These are phyloP conservation scores for Manduca sexta DNA, from an alignment of 1,140 invertebrate species.

Conservation along the genomic window DNA sequence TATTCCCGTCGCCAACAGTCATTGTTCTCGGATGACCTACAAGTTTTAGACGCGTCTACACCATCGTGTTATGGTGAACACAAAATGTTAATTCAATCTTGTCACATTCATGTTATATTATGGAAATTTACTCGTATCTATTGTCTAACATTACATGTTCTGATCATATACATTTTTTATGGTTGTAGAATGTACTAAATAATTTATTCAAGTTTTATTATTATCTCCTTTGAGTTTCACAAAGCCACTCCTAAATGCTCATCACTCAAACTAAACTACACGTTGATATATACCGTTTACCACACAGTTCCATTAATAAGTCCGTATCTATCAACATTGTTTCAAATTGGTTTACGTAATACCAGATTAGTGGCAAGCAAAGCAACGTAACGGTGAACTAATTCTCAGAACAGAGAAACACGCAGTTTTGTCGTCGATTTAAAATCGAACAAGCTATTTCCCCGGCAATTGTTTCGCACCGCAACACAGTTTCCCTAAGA, in stretches of 20 bases:
- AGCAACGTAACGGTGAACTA: neutral
- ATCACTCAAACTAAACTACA: too few species aligned
- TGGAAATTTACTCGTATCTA: constrained; percentile 20
- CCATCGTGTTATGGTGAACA: constrained; percentile 36
- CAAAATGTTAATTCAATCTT: constrained; percentile 57
- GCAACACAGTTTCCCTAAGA: constrained; percentile 39
- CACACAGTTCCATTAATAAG: too few species aligned
- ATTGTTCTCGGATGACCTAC: constrained; percentile 57
- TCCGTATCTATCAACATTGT: too few species aligned
- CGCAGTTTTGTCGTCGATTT: constrained; percentile 4
- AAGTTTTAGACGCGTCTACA: constrained; percentile 43
- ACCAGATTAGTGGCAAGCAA: neutral
- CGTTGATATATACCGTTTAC: too few species aligned
- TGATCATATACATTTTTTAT: neutral
- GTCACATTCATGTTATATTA: constrained; percentile 42
- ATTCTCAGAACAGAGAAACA: neutral
- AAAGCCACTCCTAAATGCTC: too few species aligned
- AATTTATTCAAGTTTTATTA: neutral
- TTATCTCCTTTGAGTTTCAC: neutral
- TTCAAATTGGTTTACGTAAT: too few species aligned
- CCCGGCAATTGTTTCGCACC: constrained; percentile 39
- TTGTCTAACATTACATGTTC: constrained; percentile 5
- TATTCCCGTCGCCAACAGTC: constrained; percentile 36
- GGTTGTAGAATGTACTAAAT: neutral
- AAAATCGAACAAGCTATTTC: constrained; percentile 45